These are phyloP conservation scores for Drosophila pachea DNA, from an alignment of 1,140 invertebrate species.

Conservation along the genomic window DNA sequence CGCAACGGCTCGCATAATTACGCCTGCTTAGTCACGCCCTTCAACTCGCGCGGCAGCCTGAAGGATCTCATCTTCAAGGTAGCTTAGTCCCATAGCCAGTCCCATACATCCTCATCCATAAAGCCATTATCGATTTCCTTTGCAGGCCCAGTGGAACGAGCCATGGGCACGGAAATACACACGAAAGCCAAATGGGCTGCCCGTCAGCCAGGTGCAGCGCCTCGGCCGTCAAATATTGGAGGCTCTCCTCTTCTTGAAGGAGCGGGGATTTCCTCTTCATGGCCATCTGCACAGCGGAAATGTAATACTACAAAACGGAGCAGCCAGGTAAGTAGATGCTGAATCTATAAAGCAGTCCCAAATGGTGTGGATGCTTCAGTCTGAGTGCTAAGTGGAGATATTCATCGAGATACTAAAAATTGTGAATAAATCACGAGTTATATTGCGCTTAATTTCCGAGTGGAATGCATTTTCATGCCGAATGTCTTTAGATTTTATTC, in stretches of 20 bases:
- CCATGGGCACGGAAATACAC: conserved; percentile 86
- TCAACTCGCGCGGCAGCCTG: conserved; percentile 89
- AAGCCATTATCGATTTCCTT: not conserved
- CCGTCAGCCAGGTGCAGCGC: conserved; percentile 88
- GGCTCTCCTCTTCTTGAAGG: conserved; percentile 90
- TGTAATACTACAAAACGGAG: conserved; percentile 93
- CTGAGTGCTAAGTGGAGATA: too few species aligned
- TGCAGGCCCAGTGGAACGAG: conserved; percentile 82
- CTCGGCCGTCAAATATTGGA: conserved; percentile 93
- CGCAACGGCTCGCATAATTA: conserved; percentile 81
- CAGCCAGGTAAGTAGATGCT: conserved; percentile 81
- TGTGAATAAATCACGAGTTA: too few species aligned
- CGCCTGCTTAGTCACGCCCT: conserved; percentile 88
- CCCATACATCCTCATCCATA: not conserved
- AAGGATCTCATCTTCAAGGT: conserved; percentile 94
- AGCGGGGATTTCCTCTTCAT: conserved; percentile 91
- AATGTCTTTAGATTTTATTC: too few species aligned
- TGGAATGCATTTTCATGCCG: too few species aligned
- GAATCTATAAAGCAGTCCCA: too few species aligned
- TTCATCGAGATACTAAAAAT: too few species aligned
- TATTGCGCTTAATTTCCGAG: not conserved
- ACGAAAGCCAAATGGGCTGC: conserved; percentile 84
- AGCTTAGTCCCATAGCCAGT: not conserved
- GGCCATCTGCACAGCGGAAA: conserved; percentile 94
- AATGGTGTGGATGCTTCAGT: too few species aligned